Percentiles rank a stretch among this genome's conserved stretches.
These are phyloP conservation scores for Leucosticte australis DNA, from an alignment of 2,113 vertebrate genomes.

Conservation along the genomic window DNA sequence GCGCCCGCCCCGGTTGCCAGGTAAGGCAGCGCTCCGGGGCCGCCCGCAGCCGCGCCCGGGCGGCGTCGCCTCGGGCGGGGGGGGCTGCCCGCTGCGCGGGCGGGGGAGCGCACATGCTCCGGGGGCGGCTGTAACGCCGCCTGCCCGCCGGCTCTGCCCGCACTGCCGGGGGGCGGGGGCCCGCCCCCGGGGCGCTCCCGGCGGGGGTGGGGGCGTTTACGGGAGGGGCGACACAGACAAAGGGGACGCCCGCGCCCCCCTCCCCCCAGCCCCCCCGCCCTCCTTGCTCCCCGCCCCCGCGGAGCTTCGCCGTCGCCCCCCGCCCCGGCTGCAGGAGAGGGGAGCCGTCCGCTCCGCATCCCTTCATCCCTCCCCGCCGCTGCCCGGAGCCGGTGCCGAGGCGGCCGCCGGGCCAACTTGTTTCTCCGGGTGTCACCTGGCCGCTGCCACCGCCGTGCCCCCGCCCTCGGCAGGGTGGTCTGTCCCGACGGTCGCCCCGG, in stretches of 20 bases:
- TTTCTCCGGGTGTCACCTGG: background rate
- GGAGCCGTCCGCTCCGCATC: background rate
- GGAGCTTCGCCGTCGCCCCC: background rate
- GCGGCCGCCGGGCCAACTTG: background rate
- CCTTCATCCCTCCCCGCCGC: background rate
- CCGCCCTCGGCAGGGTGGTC: background rate
- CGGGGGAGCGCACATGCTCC: too few species aligned
- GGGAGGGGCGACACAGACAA: too few species aligned
- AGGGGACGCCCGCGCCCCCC: too few species aligned
- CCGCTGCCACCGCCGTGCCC: background rate
- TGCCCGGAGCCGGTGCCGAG: background rate
- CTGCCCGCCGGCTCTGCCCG: too few species aligned
- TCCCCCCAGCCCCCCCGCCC: too few species aligned
- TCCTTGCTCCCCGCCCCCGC: background rate
- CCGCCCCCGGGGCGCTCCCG: too few species aligned
- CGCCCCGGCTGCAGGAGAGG: background rate
- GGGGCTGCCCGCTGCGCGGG: too few species aligned
- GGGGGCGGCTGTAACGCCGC: too few species aligned
- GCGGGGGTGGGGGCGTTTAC: too few species aligned
- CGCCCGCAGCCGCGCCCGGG: background rate
- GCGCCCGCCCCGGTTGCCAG: background rate
- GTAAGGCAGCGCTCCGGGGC: background rate
- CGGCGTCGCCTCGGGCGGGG: background rate
- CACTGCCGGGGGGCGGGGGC: too few species aligned
- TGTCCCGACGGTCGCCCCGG: background rate